A percentile compares a stretch with the other conserved stretches of the same genome.
These are phyloP conservation scores for Erethizon dorsatum DNA, from an alignment of 2,797 vertebrate species.

Conservation along the genomic window DNA sequence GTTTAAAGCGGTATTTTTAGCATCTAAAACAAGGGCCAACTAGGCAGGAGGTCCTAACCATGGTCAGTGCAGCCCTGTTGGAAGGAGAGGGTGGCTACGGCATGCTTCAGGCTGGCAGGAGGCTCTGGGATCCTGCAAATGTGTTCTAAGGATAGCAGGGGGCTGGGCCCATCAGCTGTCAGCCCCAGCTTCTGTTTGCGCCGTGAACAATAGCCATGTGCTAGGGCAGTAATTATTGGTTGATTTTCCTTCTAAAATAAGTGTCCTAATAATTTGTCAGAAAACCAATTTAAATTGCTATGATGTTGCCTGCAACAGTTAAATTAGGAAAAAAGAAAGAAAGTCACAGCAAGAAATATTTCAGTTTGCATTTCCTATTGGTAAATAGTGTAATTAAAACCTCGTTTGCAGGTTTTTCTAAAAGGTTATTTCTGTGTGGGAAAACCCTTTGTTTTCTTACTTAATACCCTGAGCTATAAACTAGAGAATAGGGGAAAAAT, in stretches of 20 bases:
- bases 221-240: slow-evolving; percentile 68
- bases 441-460: slow-evolving; percentile 72
- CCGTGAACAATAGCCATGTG: not conserved
- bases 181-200: slow-evolving; percentile 69
- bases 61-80: not conserved
- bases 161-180: slow-evolving; percentile 38
- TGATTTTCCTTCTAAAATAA: slow-evolving; percentile 79
- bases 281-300: slow-evolving; percentile 77
- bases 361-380: slow-evolving; percentile 5
- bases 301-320: slow-evolving; percentile 74
- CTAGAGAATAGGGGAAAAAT: not conserved
- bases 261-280: slow-evolving; percentile 82
- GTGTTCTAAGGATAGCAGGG: slow-evolving; percentile 75
- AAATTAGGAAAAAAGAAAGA: slow-evolving; percentile 42
- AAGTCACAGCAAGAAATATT: slow-evolving; percentile 68
- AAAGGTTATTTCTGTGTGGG: slow-evolving; percentile 72
- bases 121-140: slow-evolving; percentile 67
- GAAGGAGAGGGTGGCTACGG: not conserved
- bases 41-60: not conserved
- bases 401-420: slow-evolving; percentile 72
- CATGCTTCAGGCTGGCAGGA: slow-evolving; percentile 52
- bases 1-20: slow-evolving; percentile 71
- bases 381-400: slow-evolving; percentile 79
- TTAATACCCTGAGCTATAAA: slow-evolving; percentile 81
- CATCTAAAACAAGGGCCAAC: not conserved